Base-by-base conservation (phyloP, 2,888 invertebrate genomes). In the Alitta virens region DNA sequence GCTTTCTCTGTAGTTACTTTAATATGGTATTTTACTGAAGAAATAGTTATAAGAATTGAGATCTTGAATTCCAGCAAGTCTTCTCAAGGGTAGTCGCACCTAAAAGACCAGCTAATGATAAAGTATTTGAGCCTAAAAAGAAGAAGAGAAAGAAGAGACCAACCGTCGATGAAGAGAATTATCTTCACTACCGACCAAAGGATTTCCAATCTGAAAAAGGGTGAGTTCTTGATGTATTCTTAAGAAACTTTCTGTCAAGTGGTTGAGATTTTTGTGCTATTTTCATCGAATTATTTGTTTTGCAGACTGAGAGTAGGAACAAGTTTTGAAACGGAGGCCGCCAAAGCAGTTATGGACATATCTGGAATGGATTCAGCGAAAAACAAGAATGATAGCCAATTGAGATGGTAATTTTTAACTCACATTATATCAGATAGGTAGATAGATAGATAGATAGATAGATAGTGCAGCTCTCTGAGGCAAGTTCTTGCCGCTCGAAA, bases 251-350 rank as follows among this genome's bases (percentile, higher is more conserved):
- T 33, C 12, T 33, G 33, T 12, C 33, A n/a, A 7, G 33, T 33
- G 5, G 5, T 33, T 7, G 12, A 7, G 33, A 33, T 7, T 33
- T 5, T 5, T 33, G 12, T 33, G 33, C 33, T 33, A 33, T 33
- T 12, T 5, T 33, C 33, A 33, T 7, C n/a, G n/a, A n/a, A n/a
- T n/a, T n/a, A n/a, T n/a, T n/a, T n/a, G n/a, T n/a, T n/a, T 27
- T 65, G 0, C 68, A 80, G 81, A 3, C 68, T 78, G 62, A 89
- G 77, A 50, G 63, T 90, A 60, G 89, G 91, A 43, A 78, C 77
- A 50, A 89, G 90, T 75, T 97, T 97, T 84, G 88, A 89, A 70
- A 85, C 86, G 40, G 90, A 94, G 72, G 94, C 92, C 1, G 86
- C 87, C 52, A 86, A 87, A 25, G 91, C 89, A 0, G 88, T 91